phyloP scores from a whole-genome alignment of 2,797 vertebrate species.

The Percopsis omiscomaycus region DNA sequence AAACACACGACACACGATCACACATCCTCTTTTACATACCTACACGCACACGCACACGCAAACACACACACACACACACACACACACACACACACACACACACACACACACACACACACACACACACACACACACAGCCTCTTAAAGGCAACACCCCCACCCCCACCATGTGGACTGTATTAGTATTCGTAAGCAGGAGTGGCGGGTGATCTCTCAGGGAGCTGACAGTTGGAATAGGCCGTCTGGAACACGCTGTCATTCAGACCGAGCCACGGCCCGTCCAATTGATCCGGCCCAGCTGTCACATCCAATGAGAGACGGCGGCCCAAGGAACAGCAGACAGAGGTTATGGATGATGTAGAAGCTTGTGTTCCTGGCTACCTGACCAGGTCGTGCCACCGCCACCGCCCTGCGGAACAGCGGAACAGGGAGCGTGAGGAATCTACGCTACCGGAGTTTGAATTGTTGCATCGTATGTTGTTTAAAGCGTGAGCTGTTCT shows the following conservation, averaged over 20 bases:
- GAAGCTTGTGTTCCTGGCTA: conserved; percentile 59
- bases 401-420: conserved; percentile 26
- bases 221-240: conserved; percentile 73
- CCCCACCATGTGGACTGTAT: conserved; percentile 52
- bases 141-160: conserved; percentile 11
- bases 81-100: neutral
- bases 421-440: conserved; percentile 16
- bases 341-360: conserved; percentile 63
- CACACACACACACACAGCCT: neutral
- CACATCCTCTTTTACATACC: neutral
- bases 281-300: conserved; percentile 73
- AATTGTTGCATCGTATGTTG: neutral
- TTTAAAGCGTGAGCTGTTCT: too few species aligned
- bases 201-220: conserved; percentile 71
- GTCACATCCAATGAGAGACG: conserved; percentile 72
- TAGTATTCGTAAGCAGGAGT: conserved; percentile 68
- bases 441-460: conserved; percentile 29
- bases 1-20: conserved; percentile 4
- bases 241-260: conserved; percentile 70
- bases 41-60: conserved; percentile 1
- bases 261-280: conserved; percentile 56
- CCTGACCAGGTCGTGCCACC: conserved; percentile 41
- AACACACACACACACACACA: neutral
- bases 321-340: conserved; percentile 58
- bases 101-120: neutral